A percentile compares a stretch with the other conserved stretches of the same genome.
Conservation (phyloP, 2,888 invertebrate genomes). For the Eretmocerus hayati region DNA sequence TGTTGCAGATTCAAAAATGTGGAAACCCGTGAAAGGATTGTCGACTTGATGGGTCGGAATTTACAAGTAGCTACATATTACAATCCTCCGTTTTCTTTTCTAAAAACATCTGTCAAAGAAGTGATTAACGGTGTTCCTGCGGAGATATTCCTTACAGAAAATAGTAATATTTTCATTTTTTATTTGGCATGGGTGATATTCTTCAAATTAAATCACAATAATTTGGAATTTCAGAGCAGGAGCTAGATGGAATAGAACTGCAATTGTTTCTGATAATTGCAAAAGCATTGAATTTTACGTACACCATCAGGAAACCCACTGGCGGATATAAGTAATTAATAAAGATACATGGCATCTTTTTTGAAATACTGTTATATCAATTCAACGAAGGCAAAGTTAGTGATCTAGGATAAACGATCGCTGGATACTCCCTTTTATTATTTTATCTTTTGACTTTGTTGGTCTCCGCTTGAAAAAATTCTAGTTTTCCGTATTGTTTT, state of each 20-base stretch:
- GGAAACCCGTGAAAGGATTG: not conserved
- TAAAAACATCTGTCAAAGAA: slow-evolving; percentile 27
- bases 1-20: not conserved
- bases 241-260: slow-evolving; percentile 37
- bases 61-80: slow-evolving; percentile 30
- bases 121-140: slow-evolving; percentile 29
- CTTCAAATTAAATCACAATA: not conserved
- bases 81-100: slow-evolving; percentile 34
- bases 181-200: not conserved
- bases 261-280: slow-evolving; percentile 35
- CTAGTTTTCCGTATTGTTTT: too few relatives aligned
- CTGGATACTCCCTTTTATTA: not conserved
- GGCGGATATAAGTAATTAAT: slow-evolving; percentile 27
- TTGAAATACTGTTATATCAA: too few relatives aligned
- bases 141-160: slow-evolving; percentile 28
- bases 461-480: not conserved
- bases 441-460: not conserved
- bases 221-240: slow-evolving; percentile 25
- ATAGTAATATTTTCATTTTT: slow-evolving; percentile 24
- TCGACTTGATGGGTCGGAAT: slow-evolving; percentile 30
- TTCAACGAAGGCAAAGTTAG: too few relatives aligned
- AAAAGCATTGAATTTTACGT: slow-evolving; percentile 37
- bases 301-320: slow-evolving; percentile 30
- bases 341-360: too few relatives aligned
- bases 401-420: too few relatives aligned